Evolutionary conservation across 2,888 invertebrate genomes (phyloP).

Genomic region (Polyploca ridens): DNA sequence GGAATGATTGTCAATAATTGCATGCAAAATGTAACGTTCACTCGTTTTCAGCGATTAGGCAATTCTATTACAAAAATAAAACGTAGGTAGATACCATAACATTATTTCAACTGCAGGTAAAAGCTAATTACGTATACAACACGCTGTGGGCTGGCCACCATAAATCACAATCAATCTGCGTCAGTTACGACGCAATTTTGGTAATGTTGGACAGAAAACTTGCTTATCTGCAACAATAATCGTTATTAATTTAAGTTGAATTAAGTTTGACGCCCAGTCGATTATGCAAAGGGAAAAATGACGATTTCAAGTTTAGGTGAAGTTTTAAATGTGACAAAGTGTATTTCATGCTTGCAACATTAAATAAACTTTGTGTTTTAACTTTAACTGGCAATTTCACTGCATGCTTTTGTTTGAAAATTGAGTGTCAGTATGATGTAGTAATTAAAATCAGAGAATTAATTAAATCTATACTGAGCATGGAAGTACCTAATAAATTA

Average conservation of each 20-base stretch:
- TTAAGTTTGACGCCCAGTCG: not conserved
- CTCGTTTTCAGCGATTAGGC: not conserved
- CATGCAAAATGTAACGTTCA: not conserved
- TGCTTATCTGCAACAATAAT: constrained; percentile 32
- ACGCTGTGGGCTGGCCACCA: constrained; percentile 34
- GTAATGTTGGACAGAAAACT: constrained; percentile 43
- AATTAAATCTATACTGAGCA: too few relatives aligned
- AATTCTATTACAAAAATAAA: not conserved
- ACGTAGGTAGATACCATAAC: not conserved
- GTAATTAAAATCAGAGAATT: too few relatives aligned
- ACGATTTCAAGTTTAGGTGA: too few relatives aligned
- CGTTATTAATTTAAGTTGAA: constrained; percentile 14
- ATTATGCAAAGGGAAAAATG: not conserved
- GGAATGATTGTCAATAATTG: too few relatives aligned
- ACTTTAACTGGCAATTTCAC: too few relatives aligned
- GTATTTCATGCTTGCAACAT: too few relatives aligned
- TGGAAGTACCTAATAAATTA: too few relatives aligned
- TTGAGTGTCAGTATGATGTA: too few relatives aligned
- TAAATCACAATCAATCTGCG: constrained; percentile 68
- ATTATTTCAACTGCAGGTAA: constrained; percentile 14
- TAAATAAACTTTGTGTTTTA: too few relatives aligned
- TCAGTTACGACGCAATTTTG: constrained; percentile 46
- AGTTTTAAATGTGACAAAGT: too few relatives aligned
- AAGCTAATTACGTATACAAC: constrained; percentile 10
- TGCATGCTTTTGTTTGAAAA: too few relatives aligned